phyloP scores from a whole-genome alignment of 2,113 vertebrate genomes.

The Falco punctatus region DNA sequence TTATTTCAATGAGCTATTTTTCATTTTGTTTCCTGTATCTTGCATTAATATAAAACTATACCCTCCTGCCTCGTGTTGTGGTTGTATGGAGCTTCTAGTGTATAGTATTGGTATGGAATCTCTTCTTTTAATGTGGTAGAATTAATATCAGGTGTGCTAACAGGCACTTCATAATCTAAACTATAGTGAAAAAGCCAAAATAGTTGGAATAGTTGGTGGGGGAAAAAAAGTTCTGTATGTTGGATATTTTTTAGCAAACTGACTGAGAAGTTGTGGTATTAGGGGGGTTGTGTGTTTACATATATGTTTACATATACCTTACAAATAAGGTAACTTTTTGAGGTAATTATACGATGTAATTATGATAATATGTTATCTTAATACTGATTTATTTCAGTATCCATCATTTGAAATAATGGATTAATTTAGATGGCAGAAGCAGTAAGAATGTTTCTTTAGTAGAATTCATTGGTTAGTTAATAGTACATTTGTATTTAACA shows the following conservation, averaged over 20 bases:
- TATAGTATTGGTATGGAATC: neutral
- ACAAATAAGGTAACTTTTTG: neutral
- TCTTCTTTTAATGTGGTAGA: neutral
- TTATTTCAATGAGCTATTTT: constrained; percentile 1
- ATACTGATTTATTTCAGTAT: neutral
- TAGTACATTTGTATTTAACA: neutral
- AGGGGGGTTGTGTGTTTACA: neutral
- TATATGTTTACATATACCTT: neutral
- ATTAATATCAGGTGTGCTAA: neutral
- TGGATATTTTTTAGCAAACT: neutral
- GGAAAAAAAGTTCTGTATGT: neutral
- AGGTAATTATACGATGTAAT: neutral
- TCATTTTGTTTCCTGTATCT: neutral
- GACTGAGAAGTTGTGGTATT: neutral
- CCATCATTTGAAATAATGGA: neutral
- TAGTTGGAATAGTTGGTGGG: neutral
- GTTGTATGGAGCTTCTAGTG: neutral
- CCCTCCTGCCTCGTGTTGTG: neutral
- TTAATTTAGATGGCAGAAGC: neutral
- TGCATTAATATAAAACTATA: neutral
- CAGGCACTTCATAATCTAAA: neutral
- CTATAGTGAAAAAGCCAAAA: neutral
- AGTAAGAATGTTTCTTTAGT: neutral
- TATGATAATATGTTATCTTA: neutral
- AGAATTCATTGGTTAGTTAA: neutral